Conservation (phyloP, 2,113 vertebrate species). For the Rhineura floridana region DNA sequence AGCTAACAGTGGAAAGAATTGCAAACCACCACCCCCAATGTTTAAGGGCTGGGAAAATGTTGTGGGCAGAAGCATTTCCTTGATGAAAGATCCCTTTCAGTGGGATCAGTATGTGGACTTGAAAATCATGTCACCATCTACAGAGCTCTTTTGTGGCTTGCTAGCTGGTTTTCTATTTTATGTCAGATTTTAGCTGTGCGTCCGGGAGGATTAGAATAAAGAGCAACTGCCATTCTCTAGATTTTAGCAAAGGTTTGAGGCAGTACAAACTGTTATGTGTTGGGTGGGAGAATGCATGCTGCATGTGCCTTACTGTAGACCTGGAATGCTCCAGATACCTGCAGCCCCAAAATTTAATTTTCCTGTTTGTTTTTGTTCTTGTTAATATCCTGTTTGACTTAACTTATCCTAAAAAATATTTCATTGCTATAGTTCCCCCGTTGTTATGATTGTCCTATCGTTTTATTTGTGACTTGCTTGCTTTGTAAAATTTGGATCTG, state of each 20-base stretch:
- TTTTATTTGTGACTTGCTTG: neutral
- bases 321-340: neutral
- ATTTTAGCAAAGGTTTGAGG: neutral
- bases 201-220: neutral
- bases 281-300: neutral
- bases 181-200: neutral
- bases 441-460: neutral
- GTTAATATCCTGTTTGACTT: neutral
- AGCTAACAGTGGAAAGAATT: neutral
- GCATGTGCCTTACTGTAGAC: too few species aligned
- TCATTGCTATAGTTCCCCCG: neutral
- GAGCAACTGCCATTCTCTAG: neutral
- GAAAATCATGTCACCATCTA: neutral
- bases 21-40: neutral
- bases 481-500: neutral
- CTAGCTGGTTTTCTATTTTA: too few species aligned
- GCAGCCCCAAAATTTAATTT: too few species aligned
- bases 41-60: neutral
- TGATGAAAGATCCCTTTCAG: too few species aligned
- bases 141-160: neutral
- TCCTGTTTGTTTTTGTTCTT: too few species aligned
- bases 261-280: neutral
- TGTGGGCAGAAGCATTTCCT: too few species aligned
- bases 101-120: too few species aligned
- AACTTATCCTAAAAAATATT: neutral